A percentile compares a stretch with the other conserved stretches of the same genome.
phyloP scores from a whole-genome alignment of 2,888 invertebrate species.

The Galeopsomyia nigrocyanea region DNA sequence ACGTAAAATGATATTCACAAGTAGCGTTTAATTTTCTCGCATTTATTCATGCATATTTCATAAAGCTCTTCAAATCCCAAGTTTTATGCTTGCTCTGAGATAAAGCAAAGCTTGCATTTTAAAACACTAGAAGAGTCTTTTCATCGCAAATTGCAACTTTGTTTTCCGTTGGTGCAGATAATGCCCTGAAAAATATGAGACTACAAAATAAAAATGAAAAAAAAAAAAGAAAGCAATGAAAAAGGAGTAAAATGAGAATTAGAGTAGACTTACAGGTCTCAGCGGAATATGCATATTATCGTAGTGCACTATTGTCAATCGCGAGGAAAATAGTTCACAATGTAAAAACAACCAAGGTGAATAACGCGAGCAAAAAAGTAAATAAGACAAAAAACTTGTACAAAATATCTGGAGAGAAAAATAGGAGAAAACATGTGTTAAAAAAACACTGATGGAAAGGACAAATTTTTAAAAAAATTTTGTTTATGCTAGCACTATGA shows the following conservation, averaged over 20 bases:
- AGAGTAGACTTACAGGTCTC: background rate
- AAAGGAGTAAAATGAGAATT: background rate
- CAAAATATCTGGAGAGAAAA: background rate
- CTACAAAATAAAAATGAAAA: background rate
- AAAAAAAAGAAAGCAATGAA: background rate
- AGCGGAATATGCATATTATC: background rate
- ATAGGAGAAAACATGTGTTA: too few species aligned
- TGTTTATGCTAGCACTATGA: too few species aligned
- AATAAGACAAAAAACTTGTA: background rate
- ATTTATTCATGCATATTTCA: too few species aligned
- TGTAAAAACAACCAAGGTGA: background rate
- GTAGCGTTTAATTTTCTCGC: too few species aligned
- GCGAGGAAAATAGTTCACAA: constrained; percentile 7
- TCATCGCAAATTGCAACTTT: background rate
- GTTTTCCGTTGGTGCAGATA: background rate
- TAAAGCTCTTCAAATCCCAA: too few species aligned
- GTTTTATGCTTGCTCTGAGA: too few species aligned
- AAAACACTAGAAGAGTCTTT: constrained; percentile 9
- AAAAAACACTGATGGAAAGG: too few species aligned
- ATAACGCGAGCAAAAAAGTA: background rate
- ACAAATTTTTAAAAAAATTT: too few species aligned
- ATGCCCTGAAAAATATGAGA: background rate
- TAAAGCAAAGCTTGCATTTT: too few species aligned
- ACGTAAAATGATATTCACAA: too few species aligned
- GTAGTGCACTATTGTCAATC: background rate